These are phyloP conservation scores for Urosaurus nigricauda DNA, from an alignment of 2,797 vertebrate species.

Conservation along the genomic window DNA sequence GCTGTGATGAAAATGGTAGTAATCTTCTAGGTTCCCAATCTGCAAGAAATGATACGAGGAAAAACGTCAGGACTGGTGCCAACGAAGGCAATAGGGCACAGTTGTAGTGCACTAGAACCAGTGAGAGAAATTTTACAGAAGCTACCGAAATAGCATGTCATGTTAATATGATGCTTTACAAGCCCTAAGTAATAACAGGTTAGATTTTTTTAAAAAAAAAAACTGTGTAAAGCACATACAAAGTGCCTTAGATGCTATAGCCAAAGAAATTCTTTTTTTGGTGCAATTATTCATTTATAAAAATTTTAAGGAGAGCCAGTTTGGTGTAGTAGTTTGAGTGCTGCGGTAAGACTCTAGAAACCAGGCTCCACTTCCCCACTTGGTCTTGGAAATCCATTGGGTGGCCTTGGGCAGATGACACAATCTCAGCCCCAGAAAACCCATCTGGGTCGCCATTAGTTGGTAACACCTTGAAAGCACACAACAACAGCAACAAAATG, in stretches of 20 bases:
- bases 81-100: neutral
- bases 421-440: too few species aligned
- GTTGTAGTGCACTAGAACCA: neutral
- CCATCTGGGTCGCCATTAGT: too few species aligned
- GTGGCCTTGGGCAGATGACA: too few species aligned
- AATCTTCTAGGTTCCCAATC: conserved; percentile 91
- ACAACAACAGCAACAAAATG: neutral
- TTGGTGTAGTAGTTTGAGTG: too few species aligned
- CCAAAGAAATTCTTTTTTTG: neutral
- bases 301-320: neutral
- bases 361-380: too few species aligned
- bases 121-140: neutral
- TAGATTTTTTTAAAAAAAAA: too few species aligned
- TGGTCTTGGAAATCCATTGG: too few species aligned
- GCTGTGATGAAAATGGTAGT: conserved; percentile 94
- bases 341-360: too few species aligned
- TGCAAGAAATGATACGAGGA: conserved; percentile 68
- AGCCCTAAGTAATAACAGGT: too few species aligned
- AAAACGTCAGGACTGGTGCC: neutral
- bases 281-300: neutral
- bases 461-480: too few species aligned
- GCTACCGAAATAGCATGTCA: too few species aligned
- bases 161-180: neutral
- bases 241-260: neutral
- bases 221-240: too few species aligned